Conservation (phyloP, 2,797 vertebrate genomes). For the Tragelaphus eurycerus region DNA sequence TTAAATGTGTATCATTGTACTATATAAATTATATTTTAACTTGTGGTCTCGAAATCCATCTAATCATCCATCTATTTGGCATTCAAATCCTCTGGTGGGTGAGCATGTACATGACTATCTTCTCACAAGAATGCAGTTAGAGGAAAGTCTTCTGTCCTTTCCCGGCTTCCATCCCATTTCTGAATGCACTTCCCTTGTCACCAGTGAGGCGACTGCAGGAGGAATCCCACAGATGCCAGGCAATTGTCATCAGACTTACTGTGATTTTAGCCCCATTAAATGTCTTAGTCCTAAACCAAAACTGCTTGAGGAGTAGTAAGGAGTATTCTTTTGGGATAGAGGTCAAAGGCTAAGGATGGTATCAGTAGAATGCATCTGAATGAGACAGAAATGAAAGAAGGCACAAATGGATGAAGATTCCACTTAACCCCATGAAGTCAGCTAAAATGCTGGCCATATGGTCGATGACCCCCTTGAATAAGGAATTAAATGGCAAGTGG, state of each 20-base stretch:
- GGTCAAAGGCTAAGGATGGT: background rate
- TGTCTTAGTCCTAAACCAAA: background rate
- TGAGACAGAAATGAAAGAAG: background rate
- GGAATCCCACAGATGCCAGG: too few relatives aligned
- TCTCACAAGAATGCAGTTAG: background rate
- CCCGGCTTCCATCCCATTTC: accelerated
- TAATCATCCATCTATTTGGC: too few relatives aligned
- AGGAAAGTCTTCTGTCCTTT: background rate
- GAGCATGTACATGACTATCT: too few relatives aligned
- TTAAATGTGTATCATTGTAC: background rate
- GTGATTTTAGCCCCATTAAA: background rate
- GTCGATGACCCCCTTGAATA: background rate
- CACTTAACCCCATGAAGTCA: background rate
- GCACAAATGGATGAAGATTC: background rate
- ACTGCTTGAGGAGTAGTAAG: background rate
- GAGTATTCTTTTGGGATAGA: background rate
- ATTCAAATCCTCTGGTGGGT: background rate
- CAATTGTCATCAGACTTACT: background rate
- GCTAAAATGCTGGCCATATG: background rate
- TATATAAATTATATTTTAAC: background rate
- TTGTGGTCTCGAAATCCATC: background rate
- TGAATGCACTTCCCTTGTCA: too few relatives aligned
- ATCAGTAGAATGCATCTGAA: background rate
- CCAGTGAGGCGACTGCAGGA: background rate
- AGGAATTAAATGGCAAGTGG: background rate